A percentile compares a stretch with the other conserved stretches of the same genome.
Evolutionary conservation across 2,797 vertebrate species (phyloP).

Genomic region (Xenentodon cancila): DNA sequence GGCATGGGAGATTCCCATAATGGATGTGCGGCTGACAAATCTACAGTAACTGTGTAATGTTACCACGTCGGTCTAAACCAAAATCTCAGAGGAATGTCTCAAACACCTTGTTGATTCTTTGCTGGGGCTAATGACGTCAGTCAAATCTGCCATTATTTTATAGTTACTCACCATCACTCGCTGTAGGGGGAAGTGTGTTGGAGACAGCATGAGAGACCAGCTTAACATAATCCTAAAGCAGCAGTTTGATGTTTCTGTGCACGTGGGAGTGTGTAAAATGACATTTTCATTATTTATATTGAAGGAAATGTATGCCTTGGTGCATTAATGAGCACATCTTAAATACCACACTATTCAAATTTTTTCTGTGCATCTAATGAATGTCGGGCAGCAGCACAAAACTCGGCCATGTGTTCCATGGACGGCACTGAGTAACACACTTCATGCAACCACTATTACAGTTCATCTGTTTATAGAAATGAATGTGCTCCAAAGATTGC

Average conservation of each 20-base stretch:
- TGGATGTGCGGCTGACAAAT: conserved; percentile 57
- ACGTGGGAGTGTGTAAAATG: conserved; percentile 15
- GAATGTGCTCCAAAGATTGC: conserved; percentile 15
- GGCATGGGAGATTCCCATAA: conserved; percentile 48
- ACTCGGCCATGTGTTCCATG: conserved; percentile 9
- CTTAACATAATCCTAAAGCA: conserved; percentile 45
- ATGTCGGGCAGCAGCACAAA: conserved; percentile 28
- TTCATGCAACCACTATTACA: conserved; percentile 17
- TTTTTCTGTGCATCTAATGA: conserved; percentile 17
- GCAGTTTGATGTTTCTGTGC: conserved; percentile 34
- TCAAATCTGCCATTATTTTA: conserved; percentile 20
- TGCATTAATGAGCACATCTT: conserved; percentile 32
- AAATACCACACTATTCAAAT: conserved; percentile 25
- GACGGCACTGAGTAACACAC: conserved; percentile 2
- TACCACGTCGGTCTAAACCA: neutral
- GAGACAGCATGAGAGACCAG: conserved; percentile 14
- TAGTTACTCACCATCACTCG: conserved; percentile 4
- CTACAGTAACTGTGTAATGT: conserved; percentile 3
- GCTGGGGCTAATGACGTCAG: conserved; percentile 13
- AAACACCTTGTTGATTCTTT: neutral
- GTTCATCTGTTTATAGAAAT: conserved; percentile 32
- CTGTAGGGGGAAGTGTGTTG: conserved; percentile 27
- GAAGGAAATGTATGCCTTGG: neutral
- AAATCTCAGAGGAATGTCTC: too few species aligned
- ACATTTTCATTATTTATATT: conserved; percentile 11